Percentiles rank a stretch among this genome's conserved stretches.
Conservation (phyloP, 2,888 invertebrate species). For the Drosophila austrosaltans region DNA sequence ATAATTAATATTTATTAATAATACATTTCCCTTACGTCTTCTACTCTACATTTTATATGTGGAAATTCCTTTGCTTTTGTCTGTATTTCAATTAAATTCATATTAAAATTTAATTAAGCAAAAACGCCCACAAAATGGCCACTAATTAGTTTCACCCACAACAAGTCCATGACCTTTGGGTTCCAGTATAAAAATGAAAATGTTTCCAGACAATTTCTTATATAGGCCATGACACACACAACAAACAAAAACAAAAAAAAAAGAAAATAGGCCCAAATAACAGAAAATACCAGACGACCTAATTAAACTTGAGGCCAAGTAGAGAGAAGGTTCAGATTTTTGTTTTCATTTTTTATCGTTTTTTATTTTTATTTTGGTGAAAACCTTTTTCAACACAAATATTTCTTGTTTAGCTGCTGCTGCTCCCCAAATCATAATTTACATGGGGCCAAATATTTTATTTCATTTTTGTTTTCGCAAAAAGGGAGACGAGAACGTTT, state of each 20-base stretch:
- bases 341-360: constrained; percentile 29
- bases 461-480: constrained; percentile 65
- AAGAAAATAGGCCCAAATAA: constrained; percentile 4
- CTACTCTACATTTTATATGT: background rate
- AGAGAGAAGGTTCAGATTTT: constrained; percentile 35
- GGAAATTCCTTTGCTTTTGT: constrained; percentile 2
- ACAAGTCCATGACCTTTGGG: constrained; percentile 56
- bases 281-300: constrained; percentile 53
- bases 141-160: constrained; percentile 65
- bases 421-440: constrained; percentile 60
- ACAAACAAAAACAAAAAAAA: too few relatives aligned
- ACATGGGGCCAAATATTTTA: constrained; percentile 54
- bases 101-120: constrained; percentile 72
- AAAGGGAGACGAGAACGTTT: constrained; percentile 31
- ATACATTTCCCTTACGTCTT: constrained; percentile 6
- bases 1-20: constrained; percentile 23
- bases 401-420: constrained; percentile 47
- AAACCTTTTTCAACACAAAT: constrained; percentile 56
- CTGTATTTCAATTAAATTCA: constrained; percentile 65
- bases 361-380: constrained; percentile 58
- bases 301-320: constrained; percentile 64
- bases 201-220: constrained; percentile 46
- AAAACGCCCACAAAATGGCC: constrained; percentile 66
- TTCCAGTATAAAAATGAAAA: constrained; percentile 34
- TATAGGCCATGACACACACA: constrained; percentile 41